Conservation (phyloP, 1,140 invertebrate genomes). For the Gonioctena quinquepunctata region DNA sequence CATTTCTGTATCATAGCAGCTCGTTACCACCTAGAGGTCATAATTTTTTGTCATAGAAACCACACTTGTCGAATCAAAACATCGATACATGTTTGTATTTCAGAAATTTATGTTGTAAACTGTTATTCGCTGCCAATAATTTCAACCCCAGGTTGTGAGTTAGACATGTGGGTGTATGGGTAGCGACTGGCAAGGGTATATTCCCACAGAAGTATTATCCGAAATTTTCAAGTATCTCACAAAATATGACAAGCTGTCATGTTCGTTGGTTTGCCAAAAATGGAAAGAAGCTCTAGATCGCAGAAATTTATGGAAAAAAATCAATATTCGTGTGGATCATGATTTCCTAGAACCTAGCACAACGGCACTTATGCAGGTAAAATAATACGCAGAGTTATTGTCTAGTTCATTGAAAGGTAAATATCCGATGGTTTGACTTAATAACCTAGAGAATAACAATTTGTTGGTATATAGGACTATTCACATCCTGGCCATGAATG, state of each 20-base stretch:
- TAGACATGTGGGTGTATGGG: slow-evolving; percentile 30
- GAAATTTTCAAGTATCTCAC: slow-evolving; percentile 32
- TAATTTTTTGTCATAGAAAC: too few species aligned
- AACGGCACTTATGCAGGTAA: too few species aligned
- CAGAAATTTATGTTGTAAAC: not conserved
- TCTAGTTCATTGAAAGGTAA: too few species aligned
- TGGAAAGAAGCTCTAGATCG: slow-evolving; percentile 33
- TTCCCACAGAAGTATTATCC: slow-evolving; percentile 29
- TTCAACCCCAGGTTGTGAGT: not conserved
- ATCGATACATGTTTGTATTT: too few species aligned
- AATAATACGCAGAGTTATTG: too few species aligned
- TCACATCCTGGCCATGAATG: too few species aligned
- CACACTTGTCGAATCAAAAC: too few species aligned
- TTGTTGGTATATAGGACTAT: too few species aligned
- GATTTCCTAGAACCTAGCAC: slow-evolving; percentile 39
- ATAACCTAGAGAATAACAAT: too few species aligned
- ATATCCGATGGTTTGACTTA: too few species aligned
- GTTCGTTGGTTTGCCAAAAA: slow-evolving; percentile 27
- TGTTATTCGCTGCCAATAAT: not conserved
- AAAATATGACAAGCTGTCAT: slow-evolving; percentile 33
- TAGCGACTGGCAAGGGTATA: slow-evolving; percentile 70
- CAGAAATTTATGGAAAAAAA: slow-evolving; percentile 30
- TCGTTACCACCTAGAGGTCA: too few species aligned
- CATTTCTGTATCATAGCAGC: too few species aligned
- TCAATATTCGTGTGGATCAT: slow-evolving; percentile 32